Conservation (phyloP, 2,888 invertebrate species). For the Stictocephala bisonia region DNA sequence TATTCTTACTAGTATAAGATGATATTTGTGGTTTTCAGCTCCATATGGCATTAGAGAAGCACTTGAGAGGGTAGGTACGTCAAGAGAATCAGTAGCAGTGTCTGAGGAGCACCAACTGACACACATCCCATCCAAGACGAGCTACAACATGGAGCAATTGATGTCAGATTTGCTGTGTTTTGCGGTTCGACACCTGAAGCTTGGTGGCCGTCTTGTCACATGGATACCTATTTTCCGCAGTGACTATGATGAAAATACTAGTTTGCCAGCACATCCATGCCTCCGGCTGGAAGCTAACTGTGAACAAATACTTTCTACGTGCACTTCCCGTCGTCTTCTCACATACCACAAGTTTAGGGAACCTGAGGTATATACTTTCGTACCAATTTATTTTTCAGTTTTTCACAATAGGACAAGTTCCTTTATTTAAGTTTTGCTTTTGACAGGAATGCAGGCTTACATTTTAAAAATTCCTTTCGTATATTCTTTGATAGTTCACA, state of each 20-base stretch:
- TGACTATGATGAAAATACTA: conserved; percentile 76
- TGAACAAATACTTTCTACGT: conserved; percentile 86
- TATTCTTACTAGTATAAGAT: no score
- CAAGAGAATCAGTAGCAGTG: conserved; percentile 69
- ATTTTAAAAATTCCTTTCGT: no score
- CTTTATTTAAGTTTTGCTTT: neutral
- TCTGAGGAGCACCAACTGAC: conserved; percentile 73
- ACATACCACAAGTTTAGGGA: conserved; percentile 80
- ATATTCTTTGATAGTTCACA: no score
- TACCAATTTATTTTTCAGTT: neutral
- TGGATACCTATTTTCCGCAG: conserved; percentile 93
- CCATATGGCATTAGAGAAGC: conserved; percentile 98
- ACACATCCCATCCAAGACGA: conserved; percentile 87
- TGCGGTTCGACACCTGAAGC: conserved; percentile 78
- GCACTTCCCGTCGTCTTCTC: conserved; percentile 84
- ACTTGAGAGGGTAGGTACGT: conserved; percentile 82
- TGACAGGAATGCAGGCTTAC: no score
- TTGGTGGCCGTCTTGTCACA: conserved; percentile 88
- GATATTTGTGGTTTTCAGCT: conserved; percentile 74
- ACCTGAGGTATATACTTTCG: conserved; percentile 49
- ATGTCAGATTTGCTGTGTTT: conserved; percentile 88
- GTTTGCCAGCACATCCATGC: conserved; percentile 84
- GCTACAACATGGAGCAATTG: conserved; percentile 85
- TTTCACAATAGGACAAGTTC: neutral
- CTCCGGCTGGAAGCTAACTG: conserved; percentile 83